Evolutionary conservation across 2,113 vertebrate genomes (phyloP), one percentile per base, ranked within the genome.

Genomic region (Amia ocellicauda): DNA sequence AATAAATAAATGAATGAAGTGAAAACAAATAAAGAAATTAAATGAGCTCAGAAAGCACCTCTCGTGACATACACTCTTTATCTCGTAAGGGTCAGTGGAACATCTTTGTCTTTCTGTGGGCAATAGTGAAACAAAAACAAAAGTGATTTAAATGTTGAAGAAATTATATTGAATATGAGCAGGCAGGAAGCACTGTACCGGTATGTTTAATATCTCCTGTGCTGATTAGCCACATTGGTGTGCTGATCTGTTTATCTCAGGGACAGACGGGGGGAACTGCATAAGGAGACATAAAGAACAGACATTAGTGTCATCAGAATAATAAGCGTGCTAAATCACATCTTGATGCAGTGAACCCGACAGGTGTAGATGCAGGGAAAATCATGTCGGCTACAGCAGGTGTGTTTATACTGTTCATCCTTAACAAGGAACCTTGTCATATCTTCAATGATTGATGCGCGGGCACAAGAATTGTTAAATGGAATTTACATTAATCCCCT

Each of bases 391-490:
- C 55, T 65, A 74, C 66, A 79, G 84, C 86, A 86, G 85, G 85
- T 88, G 85, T 87, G 85, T 89, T 90, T 87, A 81, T 83, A 68
- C 69, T 77, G 71, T 80, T 75, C 83, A 73, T 84, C 56, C 60
- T 28, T 69, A 83, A 88, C 86, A 88, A 89, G 85, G 67, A 69
- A 73, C 75, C 73, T 79, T 83, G 80, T 85, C 85, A 85, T 82
- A 87, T 82, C 62, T 60, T 28, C 75, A 51, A 64, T 85, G 84
- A 88, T 86, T 86, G 85, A 90, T 89, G 80, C 50, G n/a, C 64
- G 67, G 61, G 69, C 69, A 70, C 75, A 71, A 79, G 72, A 85
- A 83, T 80, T 83, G 84, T 84, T 86, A 78, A 77, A 72, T 72
- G 77, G 69, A 82, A 85, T 88, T 85, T 86, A 85, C 81, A 86